Base-by-base conservation (phyloP, 2,888 invertebrate genomes). In the Acronicta aceris region DNA sequence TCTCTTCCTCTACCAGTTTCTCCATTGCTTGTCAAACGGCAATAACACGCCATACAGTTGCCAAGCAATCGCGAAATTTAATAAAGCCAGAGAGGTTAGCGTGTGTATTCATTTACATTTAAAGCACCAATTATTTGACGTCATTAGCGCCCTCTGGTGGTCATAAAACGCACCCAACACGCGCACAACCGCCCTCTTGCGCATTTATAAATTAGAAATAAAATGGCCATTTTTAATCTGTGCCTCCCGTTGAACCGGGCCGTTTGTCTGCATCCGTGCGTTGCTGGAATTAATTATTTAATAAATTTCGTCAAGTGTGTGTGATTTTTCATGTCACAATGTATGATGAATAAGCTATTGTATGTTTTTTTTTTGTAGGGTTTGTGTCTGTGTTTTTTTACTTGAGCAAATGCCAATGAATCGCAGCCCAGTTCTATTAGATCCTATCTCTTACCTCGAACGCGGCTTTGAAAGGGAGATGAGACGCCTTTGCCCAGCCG, bases 101-200 rank as follows among this genome's bases (percentile, higher is more conserved):
- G 88, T 92, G 90, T 93, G 89, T 92, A 90, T 90, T 89, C 91
- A 94, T 94, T 94, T 92, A 93, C 94, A 94, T 94, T 91, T 93
- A 94, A 94, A 94, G 94, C 89, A 91, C 92, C 94, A 93, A 93
- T 94, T 94, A 94, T 94, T 92, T 91, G 93, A 92, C 85, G 90
- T 93, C 94, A 94, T 94, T 94, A 93, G 94, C 91, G 92, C 91
- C 91, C 92, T 88, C 90, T 86, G 89, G 78, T 81, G 84, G 87
- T 89, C 79, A 92, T 94, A 92, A 94, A 94, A 92, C 93, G 94
- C 94, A 94, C 92, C 92, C 91, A 93, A 88, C 91, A 89, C 89
- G 88, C 86, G 85, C 87, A 46, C 40, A 71, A 84, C 65, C 70
- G 64, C 72, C 83, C 78, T 81, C 84, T 87, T 89, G 89, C 86